phyloP scores from a whole-genome alignment of 2,797 vertebrate species.

The Arremon aurantiirostris region DNA sequence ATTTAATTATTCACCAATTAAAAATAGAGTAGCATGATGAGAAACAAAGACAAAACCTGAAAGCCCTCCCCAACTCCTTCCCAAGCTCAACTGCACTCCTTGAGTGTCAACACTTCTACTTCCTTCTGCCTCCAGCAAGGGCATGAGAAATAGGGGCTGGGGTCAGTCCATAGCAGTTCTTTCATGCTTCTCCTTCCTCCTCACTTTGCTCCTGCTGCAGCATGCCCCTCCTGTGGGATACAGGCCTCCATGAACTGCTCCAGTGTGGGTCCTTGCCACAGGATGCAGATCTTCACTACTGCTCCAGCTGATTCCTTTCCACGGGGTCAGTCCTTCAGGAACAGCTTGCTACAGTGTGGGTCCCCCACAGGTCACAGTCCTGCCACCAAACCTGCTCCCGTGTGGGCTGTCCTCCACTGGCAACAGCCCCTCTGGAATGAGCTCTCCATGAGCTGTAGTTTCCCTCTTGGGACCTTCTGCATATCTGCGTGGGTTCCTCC shows the following conservation, averaged over 20 bases:
- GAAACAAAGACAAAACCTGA: neutral
- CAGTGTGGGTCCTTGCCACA: neutral
- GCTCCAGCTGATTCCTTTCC: neutral
- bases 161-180: neutral
- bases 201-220: neutral
- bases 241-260: neutral
- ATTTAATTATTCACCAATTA: neutral
- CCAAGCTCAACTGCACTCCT: neutral
- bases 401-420: accelerated
- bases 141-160: neutral
- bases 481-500: neutral
- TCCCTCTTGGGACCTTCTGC: neutral
- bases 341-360: neutral
- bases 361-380: neutral
- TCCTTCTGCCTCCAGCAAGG: neutral
- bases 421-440: neutral
- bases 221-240: neutral
- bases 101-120: neutral
- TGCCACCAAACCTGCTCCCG: neutral
- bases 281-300: neutral
- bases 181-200: neutral
- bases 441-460: neutral
- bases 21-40: neutral
- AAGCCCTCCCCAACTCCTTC: accelerated
- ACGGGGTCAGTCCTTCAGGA: accelerated